These are phyloP conservation scores for Python bivittatus DNA, from an alignment of 2,113 vertebrate genomes.

Conservation along the genomic window DNA sequence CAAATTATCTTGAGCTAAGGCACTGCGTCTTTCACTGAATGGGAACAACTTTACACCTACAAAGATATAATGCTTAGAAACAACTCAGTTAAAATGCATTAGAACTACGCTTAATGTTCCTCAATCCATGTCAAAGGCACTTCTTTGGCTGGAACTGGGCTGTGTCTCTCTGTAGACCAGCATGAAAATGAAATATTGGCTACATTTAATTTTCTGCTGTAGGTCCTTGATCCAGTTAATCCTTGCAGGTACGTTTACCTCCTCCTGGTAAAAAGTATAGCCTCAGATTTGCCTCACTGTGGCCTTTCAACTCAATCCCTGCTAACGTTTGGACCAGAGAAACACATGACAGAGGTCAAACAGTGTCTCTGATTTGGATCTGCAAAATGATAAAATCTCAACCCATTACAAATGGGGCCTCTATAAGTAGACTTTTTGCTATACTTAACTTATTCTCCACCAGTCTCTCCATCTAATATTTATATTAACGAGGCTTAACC, in stretches of 20 bases:
- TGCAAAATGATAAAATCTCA: neutral
- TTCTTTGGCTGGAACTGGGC: neutral
- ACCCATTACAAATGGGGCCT: neutral
- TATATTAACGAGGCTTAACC: neutral
- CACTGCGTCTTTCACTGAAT: neutral
- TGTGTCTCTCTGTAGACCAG: neutral
- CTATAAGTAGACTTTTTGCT: neutral
- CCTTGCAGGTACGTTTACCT: neutral
- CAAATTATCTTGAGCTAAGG: neutral
- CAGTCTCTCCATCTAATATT: neutral
- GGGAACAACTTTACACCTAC: too few relatives aligned
- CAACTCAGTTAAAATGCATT: neutral
- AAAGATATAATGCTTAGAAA: too few relatives aligned
- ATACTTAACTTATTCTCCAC: neutral
- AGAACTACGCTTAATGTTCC: neutral
- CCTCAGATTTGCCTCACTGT: neutral
- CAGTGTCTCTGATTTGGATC: neutral
- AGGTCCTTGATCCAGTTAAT: neutral
- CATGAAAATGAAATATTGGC: neutral
- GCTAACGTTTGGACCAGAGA: neutral
- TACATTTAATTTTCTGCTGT: neutral
- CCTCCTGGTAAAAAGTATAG: neutral
- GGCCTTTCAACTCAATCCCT: neutral
- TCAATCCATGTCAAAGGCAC: neutral
- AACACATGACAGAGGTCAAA: neutral